These are phyloP conservation scores for Gymnocypris eckloni DNA, from an alignment of 2,797 vertebrate genomes.

Conservation along the genomic window DNA sequence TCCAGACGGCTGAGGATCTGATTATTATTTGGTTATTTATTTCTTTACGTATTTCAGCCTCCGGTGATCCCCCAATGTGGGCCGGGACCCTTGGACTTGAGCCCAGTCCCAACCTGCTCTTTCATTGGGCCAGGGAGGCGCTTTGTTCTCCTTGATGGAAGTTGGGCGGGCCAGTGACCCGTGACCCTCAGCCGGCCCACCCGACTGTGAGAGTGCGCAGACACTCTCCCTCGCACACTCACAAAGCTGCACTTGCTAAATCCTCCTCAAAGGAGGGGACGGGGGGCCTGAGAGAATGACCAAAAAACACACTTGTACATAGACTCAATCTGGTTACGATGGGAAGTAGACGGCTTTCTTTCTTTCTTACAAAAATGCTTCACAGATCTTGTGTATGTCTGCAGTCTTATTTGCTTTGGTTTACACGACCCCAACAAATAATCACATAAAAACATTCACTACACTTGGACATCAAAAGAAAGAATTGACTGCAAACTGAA, in stretches of 20 bases:
- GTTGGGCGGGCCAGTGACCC: slow-evolving; percentile 75
- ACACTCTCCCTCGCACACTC: slow-evolving; percentile 64
- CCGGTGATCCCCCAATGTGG: slow-evolving; percentile 58
- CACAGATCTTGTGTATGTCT: slow-evolving; percentile 67
- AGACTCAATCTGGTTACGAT: slow-evolving; percentile 60
- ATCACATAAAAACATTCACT: not conserved
- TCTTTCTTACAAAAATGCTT: slow-evolving; percentile 70
- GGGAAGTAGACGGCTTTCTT: slow-evolving; percentile 62
- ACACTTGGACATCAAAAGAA: not conserved
- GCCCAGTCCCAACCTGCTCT: slow-evolving; percentile 78
- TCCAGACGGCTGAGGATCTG: slow-evolving; percentile 68
- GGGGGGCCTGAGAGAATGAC: slow-evolving; percentile 22
- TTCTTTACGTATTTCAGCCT: slow-evolving; percentile 48
- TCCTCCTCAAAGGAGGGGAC: slow-evolving; percentile 64
- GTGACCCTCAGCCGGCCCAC: slow-evolving; percentile 78
- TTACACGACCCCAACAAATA: not conserved
- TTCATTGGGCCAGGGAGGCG: slow-evolving; percentile 74
- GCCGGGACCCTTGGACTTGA: slow-evolving; percentile 77
- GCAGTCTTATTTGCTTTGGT: slow-evolving; percentile 41
- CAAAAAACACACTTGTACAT: slow-evolving; percentile 55
- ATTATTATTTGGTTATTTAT: slow-evolving; percentile 69
- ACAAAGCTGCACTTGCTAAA: slow-evolving; percentile 68
- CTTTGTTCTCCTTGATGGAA: slow-evolving; percentile 81
- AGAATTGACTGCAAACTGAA: not conserved
- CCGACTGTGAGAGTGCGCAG: slow-evolving; percentile 73